Evolutionary conservation across 2,113 vertebrate genomes (phyloP), one percentile per base, ranked within the genome.

Genomic region (Pluvialis apricaria): DNA sequence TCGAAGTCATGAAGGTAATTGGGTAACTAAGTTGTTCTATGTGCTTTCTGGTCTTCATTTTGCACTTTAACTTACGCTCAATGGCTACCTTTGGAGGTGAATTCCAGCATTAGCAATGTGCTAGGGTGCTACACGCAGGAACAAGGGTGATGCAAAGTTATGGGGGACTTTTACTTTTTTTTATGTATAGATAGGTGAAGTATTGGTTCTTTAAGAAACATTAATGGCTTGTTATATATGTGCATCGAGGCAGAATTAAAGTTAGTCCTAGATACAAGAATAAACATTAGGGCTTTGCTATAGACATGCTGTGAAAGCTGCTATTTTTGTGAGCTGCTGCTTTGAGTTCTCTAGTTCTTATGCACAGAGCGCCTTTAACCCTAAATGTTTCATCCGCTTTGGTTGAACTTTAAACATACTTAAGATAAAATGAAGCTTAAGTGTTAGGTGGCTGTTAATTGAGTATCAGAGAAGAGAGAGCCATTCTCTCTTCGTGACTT

Each of bases 201-300:
- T 81, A 31, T 44, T 84, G n/a, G 47, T 57, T 91, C 69, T 95
- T 92, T n/a, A 78, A 71, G 82, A 76, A 84, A 52, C 25, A 12
- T 64, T 91, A 71, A 51, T 89, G 80, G 38, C 44, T 89, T 71
- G 80, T 95, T 94, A 69, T 36, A 15, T 84, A 8, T 57, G 58
- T 93, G 66, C 77, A 51, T 72, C 0, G 28, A 87, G 69, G 86
- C 81, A 79, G 89, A 96, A 85, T 79, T 86, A 70, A 91, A 82
- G 80, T 83, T 88, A 92, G 70, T 75, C 65, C 83, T 76, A 79
- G 57, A 47, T 89, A 65, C 73, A 65, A 71, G 88, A 93, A 86
- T 84, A 96, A 92, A 93, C 72, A 81, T 77, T 45, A 81, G n/a
- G 81, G 82, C 92, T 96, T 90, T 92, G 79, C 82, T 90, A 26